These are phyloP conservation scores for Bombyx huttoni DNA, from an alignment of 2,888 invertebrate species.

Conservation along the genomic window DNA sequence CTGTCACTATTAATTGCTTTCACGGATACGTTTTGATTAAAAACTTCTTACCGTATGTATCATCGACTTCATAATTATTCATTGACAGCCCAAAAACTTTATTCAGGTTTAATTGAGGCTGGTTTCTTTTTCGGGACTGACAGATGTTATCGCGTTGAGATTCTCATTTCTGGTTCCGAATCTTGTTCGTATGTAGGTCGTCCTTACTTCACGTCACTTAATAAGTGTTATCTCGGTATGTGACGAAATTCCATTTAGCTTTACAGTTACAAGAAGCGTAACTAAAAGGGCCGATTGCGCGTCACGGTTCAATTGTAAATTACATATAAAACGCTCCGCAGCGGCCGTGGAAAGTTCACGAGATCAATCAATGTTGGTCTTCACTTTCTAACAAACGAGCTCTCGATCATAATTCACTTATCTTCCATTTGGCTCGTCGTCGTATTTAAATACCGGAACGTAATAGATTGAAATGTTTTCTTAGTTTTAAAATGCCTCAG, in stretches of 20 bases:
- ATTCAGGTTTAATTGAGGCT: constrained; percentile 6
- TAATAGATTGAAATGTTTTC: constrained; percentile 36
- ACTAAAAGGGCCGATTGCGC: constrained; percentile 31
- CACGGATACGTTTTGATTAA: constrained; percentile 37
- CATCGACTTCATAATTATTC: constrained; percentile 19
- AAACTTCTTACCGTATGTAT: constrained; percentile 22
- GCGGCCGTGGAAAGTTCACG: constrained; percentile 18
- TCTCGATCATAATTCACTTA: constrained; percentile 24
- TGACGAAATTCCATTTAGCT: constrained; percentile 48
- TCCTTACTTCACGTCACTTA: constrained; percentile 31
- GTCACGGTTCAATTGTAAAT: constrained; percentile 48
- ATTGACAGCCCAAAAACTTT: constrained; percentile 16
- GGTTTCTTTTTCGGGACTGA: background rate
- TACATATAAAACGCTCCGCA: constrained; percentile 30
- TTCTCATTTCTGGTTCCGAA: constrained; percentile 25
- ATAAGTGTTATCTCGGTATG: constrained; percentile 46
- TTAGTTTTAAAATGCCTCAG: constrained; percentile 47
- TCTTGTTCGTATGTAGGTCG: constrained; percentile 43
- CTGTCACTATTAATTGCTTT: constrained; percentile 51
- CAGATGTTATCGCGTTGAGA: constrained; percentile 25
- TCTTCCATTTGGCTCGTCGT: constrained; percentile 8
- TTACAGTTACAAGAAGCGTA: constrained; percentile 40
- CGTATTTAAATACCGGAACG: constrained; percentile 12
- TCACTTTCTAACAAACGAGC: constrained; percentile 24
- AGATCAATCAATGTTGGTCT: constrained; percentile 30